A percentile compares a stretch with the other conserved stretches of the same genome.
These are phyloP conservation scores for Vesta saturnalis DNA, from an alignment of 2,888 invertebrate genomes.

Conservation along the genomic window DNA sequence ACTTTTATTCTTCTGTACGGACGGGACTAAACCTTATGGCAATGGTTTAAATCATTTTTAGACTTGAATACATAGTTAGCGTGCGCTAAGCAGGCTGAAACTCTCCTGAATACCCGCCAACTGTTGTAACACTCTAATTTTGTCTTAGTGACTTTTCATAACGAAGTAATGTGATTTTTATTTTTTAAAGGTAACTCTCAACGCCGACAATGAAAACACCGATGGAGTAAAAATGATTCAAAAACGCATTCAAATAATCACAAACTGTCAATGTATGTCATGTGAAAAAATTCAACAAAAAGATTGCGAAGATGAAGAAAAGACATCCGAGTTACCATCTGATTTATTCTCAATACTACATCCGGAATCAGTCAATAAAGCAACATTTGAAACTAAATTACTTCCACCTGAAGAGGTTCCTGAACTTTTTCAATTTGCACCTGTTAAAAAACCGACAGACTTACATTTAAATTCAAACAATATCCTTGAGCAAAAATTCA, in stretches of 20 bases:
- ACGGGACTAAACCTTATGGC: too few species aligned
- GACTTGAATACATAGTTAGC: too few species aligned
- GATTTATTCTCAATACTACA: conserved; percentile 53
- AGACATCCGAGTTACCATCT: conserved; percentile 62
- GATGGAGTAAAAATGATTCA: conserved; percentile 65
- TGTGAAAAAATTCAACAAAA: conserved; percentile 65
- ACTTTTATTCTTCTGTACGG: too few species aligned
- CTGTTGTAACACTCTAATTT: too few species aligned
- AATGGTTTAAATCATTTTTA: too few species aligned
- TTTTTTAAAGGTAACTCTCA: conserved; percentile 65
- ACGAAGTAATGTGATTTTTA: too few species aligned
- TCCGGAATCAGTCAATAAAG: conserved; percentile 49
- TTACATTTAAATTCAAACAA: conserved; percentile 32
- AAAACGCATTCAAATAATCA: conserved; percentile 72
- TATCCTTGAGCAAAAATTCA: conserved; percentile 46
- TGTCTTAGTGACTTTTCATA: too few species aligned
- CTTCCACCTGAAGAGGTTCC: conserved; percentile 52
- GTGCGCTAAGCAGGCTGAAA: too few species aligned
- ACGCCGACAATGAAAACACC: conserved; percentile 66
- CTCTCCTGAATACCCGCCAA: too few species aligned
- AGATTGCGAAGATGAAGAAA: conserved; percentile 62
- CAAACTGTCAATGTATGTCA: conserved; percentile 72
- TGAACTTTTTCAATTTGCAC: conserved; percentile 43
- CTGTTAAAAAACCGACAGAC: conserved; percentile 12
- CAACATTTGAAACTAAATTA: conserved; percentile 30